phyloP scores from a whole-genome alignment of 2,113 vertebrate genomes.

The Urocitellus parryii region DNA sequence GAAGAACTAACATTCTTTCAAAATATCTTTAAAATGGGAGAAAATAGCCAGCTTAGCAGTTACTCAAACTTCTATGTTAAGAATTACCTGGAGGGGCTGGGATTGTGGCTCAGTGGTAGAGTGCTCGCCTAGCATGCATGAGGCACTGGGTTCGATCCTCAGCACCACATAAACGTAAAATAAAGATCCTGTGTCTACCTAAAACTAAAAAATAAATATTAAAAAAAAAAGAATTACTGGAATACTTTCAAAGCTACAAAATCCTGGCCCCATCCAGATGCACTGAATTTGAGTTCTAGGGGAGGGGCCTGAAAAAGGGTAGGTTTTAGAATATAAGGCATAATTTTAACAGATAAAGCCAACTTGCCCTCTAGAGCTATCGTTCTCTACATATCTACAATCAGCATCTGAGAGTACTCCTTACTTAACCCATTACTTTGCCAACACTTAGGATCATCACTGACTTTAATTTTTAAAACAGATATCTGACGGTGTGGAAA shows the following conservation, averaged over 20 bases:
- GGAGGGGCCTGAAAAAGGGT: not conserved
- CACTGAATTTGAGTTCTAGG: not conserved
- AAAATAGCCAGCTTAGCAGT: not conserved
- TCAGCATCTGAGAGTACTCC: not conserved
- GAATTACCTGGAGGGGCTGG: not conserved
- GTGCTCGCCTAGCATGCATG: too few species aligned
- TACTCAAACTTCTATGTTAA: conserved; percentile 1
- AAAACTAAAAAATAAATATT: too few species aligned
- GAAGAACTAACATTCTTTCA: not conserved
- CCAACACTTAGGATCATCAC: not conserved
- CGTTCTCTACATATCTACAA: not conserved
- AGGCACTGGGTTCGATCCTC: too few species aligned
- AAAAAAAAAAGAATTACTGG: not conserved
- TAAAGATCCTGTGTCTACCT: too few species aligned
- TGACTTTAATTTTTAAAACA: not conserved
- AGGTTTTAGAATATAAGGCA: not conserved
- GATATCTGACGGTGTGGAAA: not conserved
- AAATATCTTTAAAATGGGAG: not conserved
- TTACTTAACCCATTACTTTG: not conserved
- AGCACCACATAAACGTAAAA: too few species aligned
- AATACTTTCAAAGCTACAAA: not conserved
- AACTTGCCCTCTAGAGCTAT: not conserved
- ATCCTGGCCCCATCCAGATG: not conserved
- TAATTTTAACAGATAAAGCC: not conserved
- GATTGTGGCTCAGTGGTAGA: too few species aligned